Base-by-base conservation (phyloP, 2,797 vertebrate genomes). In the Otolemur crassicaudatus region DNA sequence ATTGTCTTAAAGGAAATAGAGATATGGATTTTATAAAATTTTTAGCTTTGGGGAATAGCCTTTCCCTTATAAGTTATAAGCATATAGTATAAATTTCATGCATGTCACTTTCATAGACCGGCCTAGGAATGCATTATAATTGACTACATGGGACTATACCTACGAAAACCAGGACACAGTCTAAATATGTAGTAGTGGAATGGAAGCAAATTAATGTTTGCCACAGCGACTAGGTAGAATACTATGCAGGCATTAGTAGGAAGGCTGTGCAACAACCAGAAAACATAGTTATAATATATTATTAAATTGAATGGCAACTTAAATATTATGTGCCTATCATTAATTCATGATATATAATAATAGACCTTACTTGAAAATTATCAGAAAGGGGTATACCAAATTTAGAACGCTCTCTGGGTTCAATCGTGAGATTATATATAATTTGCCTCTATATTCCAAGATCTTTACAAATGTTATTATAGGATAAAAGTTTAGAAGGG, bases 261-360 rank as follows among this genome's bases (percentile, higher is more conserved):
- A 95, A 95, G n/a, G 7, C 29, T 91, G 58, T 60, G 17, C 46
- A 76, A 75, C 29, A 90, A 84, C 27, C 7, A 65, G 20, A 90
- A 97, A 93, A 56, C 31, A 70, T 25, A 87, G 58, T 77, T n/a
- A 27, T 70, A 89, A 72, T 79, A 89, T 83, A 58, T 10, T 20
- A 90, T 9, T 61, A 94, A 89, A 72, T 25, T 92, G 43, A 90
- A 94, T 23, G 17, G 10, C 43, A 92, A 94, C 61, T 90, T 94
- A 84, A 82, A 93, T 10, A 69, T 40, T 60, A 37, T 17, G 34
- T 76, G 16, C 2, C 25, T 80, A 83, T 79, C 83, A 53, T 61
- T 60, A 87, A 69, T 69, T 96, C n/a, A 72, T 73, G 13, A 56
- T 40, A 94, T 40, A 46, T n/a, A 91, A 63, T 60, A 86, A 73